These are phyloP conservation scores for Eupeodes luniger DNA, from an alignment of 2,888 invertebrate species.

Conservation along the genomic window DNA sequence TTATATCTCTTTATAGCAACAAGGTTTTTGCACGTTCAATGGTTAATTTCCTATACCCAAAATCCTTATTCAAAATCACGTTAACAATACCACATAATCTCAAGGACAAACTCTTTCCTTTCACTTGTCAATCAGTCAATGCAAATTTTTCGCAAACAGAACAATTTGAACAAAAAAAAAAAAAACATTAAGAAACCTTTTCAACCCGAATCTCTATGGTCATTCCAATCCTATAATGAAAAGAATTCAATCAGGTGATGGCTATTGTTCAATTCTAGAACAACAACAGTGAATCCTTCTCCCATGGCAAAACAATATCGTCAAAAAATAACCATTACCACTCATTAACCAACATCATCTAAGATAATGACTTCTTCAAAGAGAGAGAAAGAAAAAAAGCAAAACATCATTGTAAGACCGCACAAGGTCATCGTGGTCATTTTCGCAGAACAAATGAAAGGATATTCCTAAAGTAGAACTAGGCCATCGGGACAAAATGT, in stretches of 20 bases:
- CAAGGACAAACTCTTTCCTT: conserved; percentile 57
- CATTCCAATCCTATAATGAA: conserved; percentile 38
- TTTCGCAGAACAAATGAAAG: conserved; percentile 38
- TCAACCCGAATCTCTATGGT: conserved; percentile 26
- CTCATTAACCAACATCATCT: conserved; percentile 72
- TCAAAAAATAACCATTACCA: conserved; percentile 69
- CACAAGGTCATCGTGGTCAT: conserved; percentile 60
- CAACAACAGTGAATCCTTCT: not conserved
- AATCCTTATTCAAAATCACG: not conserved
- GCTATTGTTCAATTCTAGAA: not conserved
- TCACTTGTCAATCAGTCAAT: conserved; percentile 66
- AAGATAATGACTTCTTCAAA: conserved; percentile 66
- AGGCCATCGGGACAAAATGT: conserved; percentile 47
- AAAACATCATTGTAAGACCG: conserved; percentile 20
- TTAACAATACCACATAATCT: conserved; percentile 55
- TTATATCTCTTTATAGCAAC: too few relatives aligned
- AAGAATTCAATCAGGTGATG: conserved; percentile 52
- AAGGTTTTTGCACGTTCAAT: not conserved
- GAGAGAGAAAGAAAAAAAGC: not conserved
- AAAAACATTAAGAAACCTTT: not conserved
- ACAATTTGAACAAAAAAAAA: not conserved
- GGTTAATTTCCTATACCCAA: not conserved
- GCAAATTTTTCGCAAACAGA: conserved; percentile 66
- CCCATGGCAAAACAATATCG: conserved; percentile 52
- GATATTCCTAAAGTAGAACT: conserved; percentile 33